These are phyloP conservation scores for Penelope pileata DNA, from an alignment of 2,113 vertebrate genomes.

Conservation along the genomic window DNA sequence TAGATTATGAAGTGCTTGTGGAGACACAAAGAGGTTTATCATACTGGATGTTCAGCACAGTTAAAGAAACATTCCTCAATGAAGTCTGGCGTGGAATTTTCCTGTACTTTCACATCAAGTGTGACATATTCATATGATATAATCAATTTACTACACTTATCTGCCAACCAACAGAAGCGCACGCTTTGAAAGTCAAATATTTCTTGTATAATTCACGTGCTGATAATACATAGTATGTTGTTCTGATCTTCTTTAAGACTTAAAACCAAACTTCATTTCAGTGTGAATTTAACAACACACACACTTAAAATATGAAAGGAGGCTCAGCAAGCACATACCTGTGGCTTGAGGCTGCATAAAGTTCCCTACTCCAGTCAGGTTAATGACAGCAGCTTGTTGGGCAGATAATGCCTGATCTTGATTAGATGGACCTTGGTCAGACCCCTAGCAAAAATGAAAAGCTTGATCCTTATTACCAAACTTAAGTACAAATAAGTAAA, in stretches of 20 bases:
- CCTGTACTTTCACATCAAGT: not conserved
- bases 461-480: slow-evolving; percentile 61
- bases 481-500: not conserved
- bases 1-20: slow-evolving; percentile 47
- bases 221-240: not conserved
- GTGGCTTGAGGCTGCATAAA: slow-evolving; percentile 92
- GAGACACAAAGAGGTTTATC: slow-evolving; percentile 19
- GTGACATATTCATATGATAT: not conserved
- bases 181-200: not conserved
- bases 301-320: not conserved
- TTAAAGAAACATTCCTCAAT: slow-evolving; percentile 40
- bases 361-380: slow-evolving; percentile 89
- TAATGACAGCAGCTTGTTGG: slow-evolving; percentile 94
- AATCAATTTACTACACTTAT: not conserved
- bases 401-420: slow-evolving; percentile 89
- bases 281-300: not conserved
- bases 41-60: not conserved
- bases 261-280: slow-evolving; percentile 64
- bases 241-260: not conserved
- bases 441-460: slow-evolving; percentile 79
- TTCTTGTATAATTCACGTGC: not conserved
- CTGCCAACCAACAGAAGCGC: not conserved
- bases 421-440: slow-evolving; percentile 82
- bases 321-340: slow-evolving; percentile 70
- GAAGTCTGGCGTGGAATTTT: slow-evolving; percentile 36